Percentiles rank a stretch among this genome's conserved stretches.
phyloP scores from a whole-genome alignment of 1,140 invertebrate genomes.

The Lithobius niger region DNA sequence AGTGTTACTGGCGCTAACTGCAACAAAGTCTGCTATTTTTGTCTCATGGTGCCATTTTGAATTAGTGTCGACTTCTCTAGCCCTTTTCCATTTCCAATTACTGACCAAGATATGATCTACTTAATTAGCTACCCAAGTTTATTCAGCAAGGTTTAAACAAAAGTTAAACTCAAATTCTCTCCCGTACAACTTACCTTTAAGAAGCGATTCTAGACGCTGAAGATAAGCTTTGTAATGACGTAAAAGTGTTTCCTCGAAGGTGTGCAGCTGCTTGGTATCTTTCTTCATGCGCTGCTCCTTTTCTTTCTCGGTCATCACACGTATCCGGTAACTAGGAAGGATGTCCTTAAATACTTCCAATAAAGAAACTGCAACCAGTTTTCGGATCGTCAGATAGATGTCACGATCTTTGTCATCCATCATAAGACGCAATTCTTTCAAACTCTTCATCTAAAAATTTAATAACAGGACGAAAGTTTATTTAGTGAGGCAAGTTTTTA shows the following conservation, averaged over 20 bases:
- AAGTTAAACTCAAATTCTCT: no score
- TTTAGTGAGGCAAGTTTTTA: no score
- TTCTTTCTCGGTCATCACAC: constrained; percentile 40
- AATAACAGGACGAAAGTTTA: no score
- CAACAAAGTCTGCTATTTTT: no score
- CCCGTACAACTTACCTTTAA: constrained; percentile 38
- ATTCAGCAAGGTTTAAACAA: no score
- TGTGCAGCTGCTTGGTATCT: constrained; percentile 67
- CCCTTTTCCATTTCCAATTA: not conserved
- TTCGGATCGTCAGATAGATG: constrained; percentile 58
- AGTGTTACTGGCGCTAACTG: no score
- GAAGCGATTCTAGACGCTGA: constrained; percentile 64
- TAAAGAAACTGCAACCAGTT: constrained; percentile 66
- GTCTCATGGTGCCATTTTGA: no score
- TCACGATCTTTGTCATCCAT: constrained; percentile 60
- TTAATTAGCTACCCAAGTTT: no score
- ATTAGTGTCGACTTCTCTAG: no score
- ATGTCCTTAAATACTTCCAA: constrained; percentile 88
- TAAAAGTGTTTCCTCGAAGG: constrained; percentile 66
- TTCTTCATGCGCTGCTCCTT: constrained; percentile 75
- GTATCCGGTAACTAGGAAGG: constrained; percentile 76
- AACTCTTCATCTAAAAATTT: constrained; percentile 44
- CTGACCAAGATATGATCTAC: no score
- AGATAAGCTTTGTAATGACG: constrained; percentile 77
- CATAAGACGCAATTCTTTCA: constrained; percentile 60